Conservation (phyloP, 1,140 invertebrate genomes). For the Rhizoglyphus robini region DNA sequence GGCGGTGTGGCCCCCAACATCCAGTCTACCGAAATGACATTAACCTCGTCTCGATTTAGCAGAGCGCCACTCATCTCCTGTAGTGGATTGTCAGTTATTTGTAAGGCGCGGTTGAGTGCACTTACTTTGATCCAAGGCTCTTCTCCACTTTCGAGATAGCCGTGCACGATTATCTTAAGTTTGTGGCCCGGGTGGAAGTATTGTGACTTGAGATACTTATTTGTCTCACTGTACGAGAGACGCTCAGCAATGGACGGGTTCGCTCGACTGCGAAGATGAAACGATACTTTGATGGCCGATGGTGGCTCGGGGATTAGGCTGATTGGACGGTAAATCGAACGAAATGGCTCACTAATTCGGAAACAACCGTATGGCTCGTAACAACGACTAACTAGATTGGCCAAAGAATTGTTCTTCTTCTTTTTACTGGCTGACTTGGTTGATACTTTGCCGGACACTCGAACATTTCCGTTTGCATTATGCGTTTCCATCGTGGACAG, state of each 20-base stretch:
- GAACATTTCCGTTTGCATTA: too few species aligned
- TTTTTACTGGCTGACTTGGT: background rate
- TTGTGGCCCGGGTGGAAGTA: constrained; percentile 37
- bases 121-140: constrained; percentile 53
- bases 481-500: too few species aligned
- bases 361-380: constrained; percentile 69
- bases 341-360: constrained; percentile 62
- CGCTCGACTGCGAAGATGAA: constrained; percentile 39
- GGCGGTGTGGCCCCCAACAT: constrained; percentile 63
- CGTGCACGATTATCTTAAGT: constrained; percentile 63
- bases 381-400: constrained; percentile 36
- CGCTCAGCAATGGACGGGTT: constrained; percentile 31
- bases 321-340: constrained; percentile 53
- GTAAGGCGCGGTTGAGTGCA: background rate
- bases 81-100: background rate
- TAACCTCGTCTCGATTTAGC: constrained; percentile 49
- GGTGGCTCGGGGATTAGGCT: constrained; percentile 56
- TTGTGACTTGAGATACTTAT: constrained; percentile 33
- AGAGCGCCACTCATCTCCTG: constrained; percentile 48
- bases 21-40: constrained; percentile 71
- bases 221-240: constrained; percentile 21
- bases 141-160: constrained; percentile 65
- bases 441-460: background rate
- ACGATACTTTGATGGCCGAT: constrained; percentile 40
- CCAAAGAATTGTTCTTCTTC: background rate